phyloP scores from a whole-genome alignment of 2,113 vertebrate genomes.

The Ceyx melanurus region DNA sequence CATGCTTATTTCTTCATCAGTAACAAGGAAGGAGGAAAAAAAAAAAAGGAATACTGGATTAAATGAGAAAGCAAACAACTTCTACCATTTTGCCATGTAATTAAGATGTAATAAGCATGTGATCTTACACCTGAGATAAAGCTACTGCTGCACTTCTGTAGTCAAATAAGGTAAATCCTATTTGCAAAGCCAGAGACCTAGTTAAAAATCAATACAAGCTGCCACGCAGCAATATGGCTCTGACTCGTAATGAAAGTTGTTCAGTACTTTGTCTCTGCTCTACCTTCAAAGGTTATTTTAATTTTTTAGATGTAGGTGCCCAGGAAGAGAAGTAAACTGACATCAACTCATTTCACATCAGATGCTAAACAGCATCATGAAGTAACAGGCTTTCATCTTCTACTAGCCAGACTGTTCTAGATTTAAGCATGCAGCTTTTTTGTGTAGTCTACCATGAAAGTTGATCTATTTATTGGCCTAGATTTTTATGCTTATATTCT shows the following conservation, averaged over 20 bases:
- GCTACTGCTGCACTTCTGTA: background rate
- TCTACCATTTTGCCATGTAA: background rate
- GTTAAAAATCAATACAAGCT: slow-evolving; percentile 15
- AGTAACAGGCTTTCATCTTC: slow-evolving; percentile 62
- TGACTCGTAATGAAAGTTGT: background rate
- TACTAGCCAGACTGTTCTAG: slow-evolving; percentile 59
- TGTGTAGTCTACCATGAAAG: slow-evolving; percentile 38
- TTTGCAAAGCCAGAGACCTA: slow-evolving; percentile 1
- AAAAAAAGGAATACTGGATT: background rate
- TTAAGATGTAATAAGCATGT: background rate
- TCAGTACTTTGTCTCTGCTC: slow-evolving; percentile 27
- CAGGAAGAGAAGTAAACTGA: slow-evolving; percentile 15
- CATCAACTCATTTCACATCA: slow-evolving; percentile 27
- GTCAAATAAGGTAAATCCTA: background rate
- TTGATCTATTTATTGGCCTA: slow-evolving; percentile 67
- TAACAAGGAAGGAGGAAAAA: background rate
- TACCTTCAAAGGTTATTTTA: slow-evolving; percentile 33
- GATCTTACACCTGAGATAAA: background rate
- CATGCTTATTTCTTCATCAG: background rate
- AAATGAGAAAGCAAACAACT: background rate
- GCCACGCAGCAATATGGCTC: background rate
- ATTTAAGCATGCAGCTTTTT: slow-evolving; percentile 21
- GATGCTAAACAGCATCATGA: slow-evolving; percentile 15
- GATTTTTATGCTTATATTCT: slow-evolving; percentile 15
- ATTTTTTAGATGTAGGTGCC: slow-evolving; percentile 48